phyloP scores from a whole-genome alignment of 2,888 invertebrate genomes.

The Lasioglossum leucozonium region DNA sequence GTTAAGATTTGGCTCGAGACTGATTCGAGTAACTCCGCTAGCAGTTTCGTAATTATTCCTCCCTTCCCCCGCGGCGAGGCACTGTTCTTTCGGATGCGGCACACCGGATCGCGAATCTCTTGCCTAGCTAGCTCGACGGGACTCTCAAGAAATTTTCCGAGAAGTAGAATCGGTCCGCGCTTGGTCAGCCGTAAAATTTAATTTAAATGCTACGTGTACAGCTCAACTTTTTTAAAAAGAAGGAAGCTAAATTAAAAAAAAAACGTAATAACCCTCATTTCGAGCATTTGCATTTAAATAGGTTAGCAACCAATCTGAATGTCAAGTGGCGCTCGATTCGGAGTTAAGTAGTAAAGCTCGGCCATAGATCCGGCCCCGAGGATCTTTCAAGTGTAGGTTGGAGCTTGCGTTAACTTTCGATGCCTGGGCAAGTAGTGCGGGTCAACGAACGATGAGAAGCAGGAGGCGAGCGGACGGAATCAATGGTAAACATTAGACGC shows the following conservation, averaged over 20 bases:
- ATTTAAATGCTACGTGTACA: too few species aligned
- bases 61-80: too few species aligned
- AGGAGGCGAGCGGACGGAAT: not conserved
- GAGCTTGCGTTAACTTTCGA: too few species aligned
- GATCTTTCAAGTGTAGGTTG: not conserved
- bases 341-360: not conserved
- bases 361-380: too few species aligned
- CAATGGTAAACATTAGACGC: conserved; percentile 33
- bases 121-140: not conserved
- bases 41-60: conserved; percentile 1
- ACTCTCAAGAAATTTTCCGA: not conserved
- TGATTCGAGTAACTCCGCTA: not conserved
- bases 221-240: too few species aligned
- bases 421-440: conserved; percentile 4
- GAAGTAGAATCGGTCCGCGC: not conserved
- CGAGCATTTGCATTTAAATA: too few species aligned
- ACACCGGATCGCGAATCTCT: not conserved
- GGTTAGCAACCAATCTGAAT: not conserved
- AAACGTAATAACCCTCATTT: too few species aligned
- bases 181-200: not conserved
- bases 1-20: conserved; percentile 13
- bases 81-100: not conserved
- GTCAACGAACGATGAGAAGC: not conserved
- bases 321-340: not conserved
- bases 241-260: too few species aligned